Evolutionary conservation across 2,113 vertebrate species (phyloP), one percentile per base, ranked within the genome.

Genomic region (Scopus umbretta): DNA sequence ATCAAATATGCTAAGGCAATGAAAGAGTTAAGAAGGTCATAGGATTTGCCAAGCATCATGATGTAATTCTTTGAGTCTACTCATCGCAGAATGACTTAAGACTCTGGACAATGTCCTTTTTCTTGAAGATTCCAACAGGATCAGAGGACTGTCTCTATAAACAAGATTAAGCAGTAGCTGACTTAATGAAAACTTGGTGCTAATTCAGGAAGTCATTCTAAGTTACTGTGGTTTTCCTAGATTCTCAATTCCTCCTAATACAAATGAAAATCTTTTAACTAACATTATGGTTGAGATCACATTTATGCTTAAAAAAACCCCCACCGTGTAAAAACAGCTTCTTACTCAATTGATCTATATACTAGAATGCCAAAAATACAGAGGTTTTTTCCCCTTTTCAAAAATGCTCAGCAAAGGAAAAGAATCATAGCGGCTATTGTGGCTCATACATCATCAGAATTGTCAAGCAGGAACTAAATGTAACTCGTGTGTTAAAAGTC

Each of bases 11-110:
- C 42, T 34, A 86, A 86, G 71, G 75, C 47, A 88, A 47, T 56
- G 79, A 74, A 94, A 74, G 75, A 91, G 88, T 94, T 96, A 95
- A 96, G 59, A 91, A 91, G 52, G 59, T 84, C 67, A 84, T 18
- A 53, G 52, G 56, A 89, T 93, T 84, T 81, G 22, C 18, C 26
- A 67, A 61, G 36, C 43, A 70, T 78, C 52, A 49, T 84, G 67
- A 86, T 40, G 55, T 91, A 90, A 93, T 84, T 86, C 63, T 88
- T 70, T 59, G 67, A 71, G 53, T 62, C 52, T 89, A 66, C 71
- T 90, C 47, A 52, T 91, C 38, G 78, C 79, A 83, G 50, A 85
- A 85, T 76, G 56, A 93, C 45, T 88, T 92, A 55, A 92, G 79
- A 50, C 71, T 87, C 66, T 80, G 75, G 71, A 66, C 52, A 96